phyloP scores from a whole-genome alignment of 2,113 vertebrate genomes.

The Rhinogobius similis region DNA sequence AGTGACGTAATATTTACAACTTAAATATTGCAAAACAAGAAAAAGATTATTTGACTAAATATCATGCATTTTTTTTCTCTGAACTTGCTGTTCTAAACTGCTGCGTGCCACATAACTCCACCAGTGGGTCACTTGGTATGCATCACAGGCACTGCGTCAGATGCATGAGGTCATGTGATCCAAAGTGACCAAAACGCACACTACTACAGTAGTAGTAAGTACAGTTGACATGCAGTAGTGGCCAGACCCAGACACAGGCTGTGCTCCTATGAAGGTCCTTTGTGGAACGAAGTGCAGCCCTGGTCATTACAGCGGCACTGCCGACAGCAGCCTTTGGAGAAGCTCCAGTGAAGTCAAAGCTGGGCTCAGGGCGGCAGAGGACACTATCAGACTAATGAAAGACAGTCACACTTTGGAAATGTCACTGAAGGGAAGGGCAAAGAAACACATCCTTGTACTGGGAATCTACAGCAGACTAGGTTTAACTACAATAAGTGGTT shows the following conservation, averaged over 20 bases:
- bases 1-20: not conserved
- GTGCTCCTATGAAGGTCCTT: conserved; percentile 11
- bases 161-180: conserved; percentile 13
- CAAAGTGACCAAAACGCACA: not conserved
- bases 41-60: not conserved
- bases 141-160: conserved; percentile 1
- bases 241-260: not conserved
- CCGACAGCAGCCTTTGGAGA: not conserved
- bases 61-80: not conserved
- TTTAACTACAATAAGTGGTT: not conserved
- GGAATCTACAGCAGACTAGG: not conserved
- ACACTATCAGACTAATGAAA: not conserved
- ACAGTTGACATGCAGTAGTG: conserved; percentile 8
- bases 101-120: conserved; percentile 1
- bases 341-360: not conserved
- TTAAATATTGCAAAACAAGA: not conserved
- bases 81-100: not conserved
- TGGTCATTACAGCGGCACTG: not conserved
- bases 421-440: not conserved
- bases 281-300: conserved; percentile 8
- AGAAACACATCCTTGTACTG: not conserved
- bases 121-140: conserved; percentile 1
- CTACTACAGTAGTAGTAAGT: conserved; percentile 2
- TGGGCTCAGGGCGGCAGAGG: not conserved
- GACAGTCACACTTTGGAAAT: not conserved